A percentile compares a stretch with the other conserved stretches of the same genome.
phyloP scores from a whole-genome alignment of 1,140 invertebrate species.

The Cylas formicarius region DNA sequence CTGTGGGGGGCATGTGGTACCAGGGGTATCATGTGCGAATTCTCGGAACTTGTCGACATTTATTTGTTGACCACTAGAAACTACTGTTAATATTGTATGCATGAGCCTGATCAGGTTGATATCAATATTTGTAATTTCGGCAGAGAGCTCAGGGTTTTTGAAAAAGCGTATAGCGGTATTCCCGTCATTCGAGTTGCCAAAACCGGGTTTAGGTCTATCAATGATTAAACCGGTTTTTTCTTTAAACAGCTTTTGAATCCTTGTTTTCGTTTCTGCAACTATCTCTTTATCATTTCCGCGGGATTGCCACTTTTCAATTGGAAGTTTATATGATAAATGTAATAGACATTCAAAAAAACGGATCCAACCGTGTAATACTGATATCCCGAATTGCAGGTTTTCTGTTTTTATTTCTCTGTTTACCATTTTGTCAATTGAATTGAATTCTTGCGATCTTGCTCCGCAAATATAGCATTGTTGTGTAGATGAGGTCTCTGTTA shows the following conservation, averaged over 20 bases:
- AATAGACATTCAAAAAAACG: neutral
- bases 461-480: constrained; percentile 27
- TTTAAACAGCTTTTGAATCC: neutral
- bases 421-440: too few relatives aligned
- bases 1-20: too few relatives aligned
- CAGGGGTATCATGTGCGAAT: too few relatives aligned
- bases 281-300: constrained; percentile 1
- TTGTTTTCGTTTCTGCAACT: neutral
- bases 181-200: neutral
- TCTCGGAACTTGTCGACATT: too few relatives aligned
- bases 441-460: too few relatives aligned
- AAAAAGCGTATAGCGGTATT: too few relatives aligned
- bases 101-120: too few relatives aligned
- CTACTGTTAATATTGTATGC: too few relatives aligned
- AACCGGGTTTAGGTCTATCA: neutral
- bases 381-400: constrained; percentile 2
- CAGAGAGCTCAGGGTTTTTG: too few relatives aligned
- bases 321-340: neutral
- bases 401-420: too few relatives aligned
- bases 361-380: constrained; percentile 1
- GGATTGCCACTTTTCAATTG: neutral
- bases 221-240: neutral
- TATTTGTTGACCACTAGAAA: too few relatives aligned
- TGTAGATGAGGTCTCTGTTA: constrained; percentile 26
- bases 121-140: too few relatives aligned